Conservation (phyloP, 2,888 invertebrate genomes). For the Miltochrista miniata region DNA sequence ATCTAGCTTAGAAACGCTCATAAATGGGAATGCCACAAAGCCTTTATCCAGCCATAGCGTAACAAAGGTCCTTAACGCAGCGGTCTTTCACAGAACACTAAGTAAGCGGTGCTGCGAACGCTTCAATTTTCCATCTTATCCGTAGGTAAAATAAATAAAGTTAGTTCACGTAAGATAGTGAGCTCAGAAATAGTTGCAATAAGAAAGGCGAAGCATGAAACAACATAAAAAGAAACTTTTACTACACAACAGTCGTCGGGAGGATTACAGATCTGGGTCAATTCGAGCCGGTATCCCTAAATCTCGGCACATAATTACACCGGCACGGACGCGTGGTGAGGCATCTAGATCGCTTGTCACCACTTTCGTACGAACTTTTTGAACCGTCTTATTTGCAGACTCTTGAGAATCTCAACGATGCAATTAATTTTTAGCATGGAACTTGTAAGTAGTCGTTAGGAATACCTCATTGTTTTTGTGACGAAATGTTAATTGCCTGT, state of each 20-base stretch:
- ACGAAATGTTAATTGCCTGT: neutral
- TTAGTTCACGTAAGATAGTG: too few relatives aligned
- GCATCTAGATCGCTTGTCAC: slow-evolving; percentile 48
- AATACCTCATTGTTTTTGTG: neutral
- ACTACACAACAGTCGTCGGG: slow-evolving; percentile 42
- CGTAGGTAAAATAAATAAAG: too few relatives aligned
- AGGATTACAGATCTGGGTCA: slow-evolving; percentile 67
- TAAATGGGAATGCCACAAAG: too few relatives aligned
- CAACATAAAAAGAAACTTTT: slow-evolving; percentile 45
- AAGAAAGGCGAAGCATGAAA: slow-evolving; percentile 23
- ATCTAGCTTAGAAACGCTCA: too few relatives aligned
- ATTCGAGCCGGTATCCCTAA: slow-evolving; percentile 55
- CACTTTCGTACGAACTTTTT: slow-evolving; percentile 52
- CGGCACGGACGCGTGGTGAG: slow-evolving; percentile 45
- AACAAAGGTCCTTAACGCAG: too few relatives aligned
- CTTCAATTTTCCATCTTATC: too few relatives aligned
- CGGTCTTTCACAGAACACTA: too few relatives aligned
- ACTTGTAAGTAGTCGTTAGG: neutral
- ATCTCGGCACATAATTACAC: slow-evolving; percentile 66
- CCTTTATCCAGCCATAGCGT: too few relatives aligned
- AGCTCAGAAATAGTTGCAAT: neutral
- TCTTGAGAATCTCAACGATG: slow-evolving; percentile 32
- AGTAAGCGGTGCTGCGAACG: too few relatives aligned
- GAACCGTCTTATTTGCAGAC: slow-evolving; percentile 44
- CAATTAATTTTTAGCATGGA: slow-evolving; percentile 20